Evolutionary conservation across 1,140 invertebrate genomes (phyloP).

Genomic region (Liolophura sinensis): DNA sequence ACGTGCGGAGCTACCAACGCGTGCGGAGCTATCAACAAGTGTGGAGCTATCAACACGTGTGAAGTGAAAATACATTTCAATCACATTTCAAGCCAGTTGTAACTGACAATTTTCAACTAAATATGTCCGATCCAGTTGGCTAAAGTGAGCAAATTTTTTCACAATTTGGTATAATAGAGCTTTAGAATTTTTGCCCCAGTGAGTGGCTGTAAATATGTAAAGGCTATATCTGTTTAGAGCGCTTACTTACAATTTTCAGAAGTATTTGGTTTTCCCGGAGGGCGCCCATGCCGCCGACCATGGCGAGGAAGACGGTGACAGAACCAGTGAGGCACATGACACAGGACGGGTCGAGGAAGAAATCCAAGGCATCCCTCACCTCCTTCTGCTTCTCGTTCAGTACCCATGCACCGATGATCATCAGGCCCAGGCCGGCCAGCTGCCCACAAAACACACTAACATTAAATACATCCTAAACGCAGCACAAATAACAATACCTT

Average conservation of each 20-base stretch:
- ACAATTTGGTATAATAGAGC: too few relatives aligned
- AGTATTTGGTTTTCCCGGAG: conserved; percentile 90
- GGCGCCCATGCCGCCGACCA: conserved; percentile 89
- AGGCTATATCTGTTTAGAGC: not conserved
- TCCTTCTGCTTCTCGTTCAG: conserved; percentile 89
- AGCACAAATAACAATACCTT: too few relatives aligned
- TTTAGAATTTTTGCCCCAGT: too few relatives aligned
- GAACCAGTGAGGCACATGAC: conserved; percentile 84
- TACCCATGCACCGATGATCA: conserved; percentile 85
- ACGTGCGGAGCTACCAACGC: too few relatives aligned
- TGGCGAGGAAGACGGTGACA: conserved; percentile 87
- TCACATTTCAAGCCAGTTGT: too few relatives aligned
- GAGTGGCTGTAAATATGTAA: not conserved
- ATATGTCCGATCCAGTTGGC: too few relatives aligned
- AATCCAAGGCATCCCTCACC: conserved; percentile 84
- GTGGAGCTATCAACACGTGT: too few relatives aligned
- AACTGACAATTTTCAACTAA: too few relatives aligned
- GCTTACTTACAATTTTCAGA: conserved; percentile 82
- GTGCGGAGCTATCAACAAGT: too few relatives aligned
- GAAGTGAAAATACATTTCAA: too few relatives aligned
- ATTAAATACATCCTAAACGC: too few relatives aligned
- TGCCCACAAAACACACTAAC: conserved; percentile 49
- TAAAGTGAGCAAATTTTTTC: too few relatives aligned
- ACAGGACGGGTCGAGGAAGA: conserved; percentile 88
- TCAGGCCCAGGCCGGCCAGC: conserved; percentile 82